Percentiles rank a stretch among this genome's conserved stretches.
Conservation (phyloP, 1,140 invertebrate genomes). For the Drosophila guanche region DNA sequence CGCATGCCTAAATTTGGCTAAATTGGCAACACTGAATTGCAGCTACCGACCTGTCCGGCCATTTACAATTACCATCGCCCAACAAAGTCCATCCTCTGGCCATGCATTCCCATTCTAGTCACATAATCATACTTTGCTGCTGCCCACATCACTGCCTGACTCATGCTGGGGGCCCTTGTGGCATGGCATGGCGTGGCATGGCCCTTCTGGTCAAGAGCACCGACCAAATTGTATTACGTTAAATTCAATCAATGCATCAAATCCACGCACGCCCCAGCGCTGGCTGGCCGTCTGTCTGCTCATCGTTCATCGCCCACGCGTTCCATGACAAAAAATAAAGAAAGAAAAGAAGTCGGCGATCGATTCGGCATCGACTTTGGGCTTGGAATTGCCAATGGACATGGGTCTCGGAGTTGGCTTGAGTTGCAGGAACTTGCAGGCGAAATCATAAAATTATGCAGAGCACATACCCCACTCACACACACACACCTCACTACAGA, state of each 20-base stretch:
- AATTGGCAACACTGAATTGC: slow-evolving; percentile 55
- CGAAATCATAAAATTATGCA: slow-evolving; percentile 80
- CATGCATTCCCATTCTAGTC: slow-evolving; percentile 50
- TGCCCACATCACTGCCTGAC: slow-evolving; percentile 44
- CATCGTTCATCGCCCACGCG: slow-evolving; percentile 53
- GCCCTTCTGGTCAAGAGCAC: slow-evolving; percentile 47
- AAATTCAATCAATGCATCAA: slow-evolving; percentile 80
- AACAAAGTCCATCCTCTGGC: slow-evolving; percentile 13
- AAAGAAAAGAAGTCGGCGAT: slow-evolving; percentile 9
- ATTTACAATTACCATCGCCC: slow-evolving; percentile 51
- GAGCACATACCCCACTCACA: slow-evolving; percentile 74
- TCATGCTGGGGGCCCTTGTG: slow-evolving; percentile 63
- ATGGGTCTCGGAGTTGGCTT: slow-evolving; percentile 48
- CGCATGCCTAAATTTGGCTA: slow-evolving; percentile 50
- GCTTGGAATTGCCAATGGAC: slow-evolving; percentile 53
- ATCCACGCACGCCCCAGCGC: slow-evolving; percentile 19
- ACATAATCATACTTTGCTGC: slow-evolving; percentile 52
- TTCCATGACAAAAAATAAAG: slow-evolving; percentile 9
- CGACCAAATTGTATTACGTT: slow-evolving; percentile 49
- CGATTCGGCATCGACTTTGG: slow-evolving; percentile 31
- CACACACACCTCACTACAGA: slow-evolving; percentile 69
- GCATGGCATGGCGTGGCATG: slow-evolving; percentile 29
- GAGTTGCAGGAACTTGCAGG: slow-evolving; percentile 42
- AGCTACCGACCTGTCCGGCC: slow-evolving; percentile 41
- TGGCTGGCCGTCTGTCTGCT: slow-evolving; percentile 3